Evolutionary conservation across 2,797 vertebrate genomes (phyloP).

Genomic region (Pterois miles): DNA sequence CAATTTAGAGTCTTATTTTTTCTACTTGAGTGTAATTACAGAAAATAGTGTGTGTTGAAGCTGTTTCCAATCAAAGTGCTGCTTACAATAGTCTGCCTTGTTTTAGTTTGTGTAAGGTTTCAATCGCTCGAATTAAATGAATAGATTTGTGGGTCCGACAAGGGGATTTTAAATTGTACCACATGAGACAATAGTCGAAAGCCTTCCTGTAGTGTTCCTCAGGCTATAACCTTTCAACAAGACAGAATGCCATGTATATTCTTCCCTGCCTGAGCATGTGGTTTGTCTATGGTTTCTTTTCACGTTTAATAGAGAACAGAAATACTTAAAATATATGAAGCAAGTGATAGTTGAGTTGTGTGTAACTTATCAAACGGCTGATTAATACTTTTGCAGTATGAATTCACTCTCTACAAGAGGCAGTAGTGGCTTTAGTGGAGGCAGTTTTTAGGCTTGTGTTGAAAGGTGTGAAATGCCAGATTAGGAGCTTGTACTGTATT

Average conservation of each 20-base stretch:
- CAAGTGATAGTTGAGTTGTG: conserved; percentile 29
- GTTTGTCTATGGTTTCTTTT: conserved; percentile 15
- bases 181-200: background rate
- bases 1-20: conserved; percentile 16
- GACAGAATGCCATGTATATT: conserved; percentile 3
- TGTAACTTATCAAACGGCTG: conserved; percentile 38
- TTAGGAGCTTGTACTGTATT: no score
- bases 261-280: conserved; percentile 27
- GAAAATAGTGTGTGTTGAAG: conserved; percentile 9
- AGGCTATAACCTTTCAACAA: conserved; percentile 1
- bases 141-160: conserved; percentile 27
- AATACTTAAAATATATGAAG: conserved; percentile 26
- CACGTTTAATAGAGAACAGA: conserved; percentile 40
- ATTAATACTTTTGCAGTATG: conserved; percentile 9
- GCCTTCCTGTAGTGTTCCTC: background rate
- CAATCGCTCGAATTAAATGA: conserved; percentile 19
- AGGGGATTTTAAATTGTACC: conserved; percentile 22
- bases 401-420: background rate
- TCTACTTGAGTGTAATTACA: background rate
- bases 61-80: conserved; percentile 51
- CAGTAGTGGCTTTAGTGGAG: background rate
- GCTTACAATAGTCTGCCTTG: conserved; percentile 47
- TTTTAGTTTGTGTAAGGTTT: conserved; percentile 36
- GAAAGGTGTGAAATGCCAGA: background rate
- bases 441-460: background rate